Evolutionary conservation across 35 echinoderm and acorn worm genomes (phyloP).

Genomic region (Diadema setosum): DNA sequence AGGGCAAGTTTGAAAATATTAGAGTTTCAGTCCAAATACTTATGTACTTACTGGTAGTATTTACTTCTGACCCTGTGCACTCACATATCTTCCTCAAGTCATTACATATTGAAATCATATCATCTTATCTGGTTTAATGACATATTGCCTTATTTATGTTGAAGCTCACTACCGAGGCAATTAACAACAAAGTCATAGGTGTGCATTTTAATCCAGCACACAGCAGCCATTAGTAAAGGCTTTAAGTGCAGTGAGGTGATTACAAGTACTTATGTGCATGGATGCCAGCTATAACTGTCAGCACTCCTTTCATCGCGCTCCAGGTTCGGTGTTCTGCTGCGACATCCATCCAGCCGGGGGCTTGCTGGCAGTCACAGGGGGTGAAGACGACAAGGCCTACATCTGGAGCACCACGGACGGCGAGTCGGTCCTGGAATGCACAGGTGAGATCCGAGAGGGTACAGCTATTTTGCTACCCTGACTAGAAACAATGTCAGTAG

Average conservation of each 20-base stretch:
- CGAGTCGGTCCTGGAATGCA: constrained; percentile 62
- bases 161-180: background rate
- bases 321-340: constrained; percentile 91
- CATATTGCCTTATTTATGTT: background rate
- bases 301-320: background rate
- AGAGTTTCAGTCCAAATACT: too few relatives aligned
- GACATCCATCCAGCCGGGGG: constrained; percentile 64
- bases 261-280: background rate
- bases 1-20: too few relatives aligned
- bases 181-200: background rate
- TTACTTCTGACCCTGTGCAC: too few relatives aligned
- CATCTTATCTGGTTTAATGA: too few relatives aligned
- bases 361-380: constrained; percentile 72
- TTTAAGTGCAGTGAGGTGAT: background rate
- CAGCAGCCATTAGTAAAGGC: background rate
- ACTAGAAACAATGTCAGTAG: too few relatives aligned
- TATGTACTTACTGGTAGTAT: too few relatives aligned
- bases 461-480: constrained; percentile 90
- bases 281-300: background rate
- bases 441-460: constrained; percentile 72
- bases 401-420: constrained; percentile 79
- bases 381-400: constrained; percentile 93
- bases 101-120: too few relatives aligned
- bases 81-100: too few relatives aligned
- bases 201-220: background rate